Evolutionary conservation across 2,113 vertebrate genomes (phyloP).

Genomic region (Garra rufa): DNA sequence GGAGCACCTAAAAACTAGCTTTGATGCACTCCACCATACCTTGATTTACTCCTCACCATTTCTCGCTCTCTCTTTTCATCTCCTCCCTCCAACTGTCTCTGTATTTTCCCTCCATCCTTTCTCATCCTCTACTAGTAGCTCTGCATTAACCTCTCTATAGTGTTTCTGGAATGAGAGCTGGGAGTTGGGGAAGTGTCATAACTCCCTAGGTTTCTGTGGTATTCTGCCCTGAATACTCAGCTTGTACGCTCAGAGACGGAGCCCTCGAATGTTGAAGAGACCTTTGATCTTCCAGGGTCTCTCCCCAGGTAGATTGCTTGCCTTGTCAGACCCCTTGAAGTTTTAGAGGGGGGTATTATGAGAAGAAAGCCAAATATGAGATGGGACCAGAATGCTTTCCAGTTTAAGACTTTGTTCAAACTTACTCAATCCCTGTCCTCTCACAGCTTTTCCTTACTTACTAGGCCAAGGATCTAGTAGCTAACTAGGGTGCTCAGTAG

Average conservation of each 20-base stretch:
- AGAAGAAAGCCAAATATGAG: conserved; percentile 34
- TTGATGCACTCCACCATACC: not conserved
- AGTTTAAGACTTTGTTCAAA: conserved; percentile 7
- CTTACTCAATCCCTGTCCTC: conserved; percentile 1
- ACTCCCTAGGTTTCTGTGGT: conserved; percentile 52
- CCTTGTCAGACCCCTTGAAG: conserved; percentile 43
- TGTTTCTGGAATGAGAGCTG: conserved; percentile 70
- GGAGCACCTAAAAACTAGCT: not conserved
- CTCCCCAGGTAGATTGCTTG: conserved; percentile 37
- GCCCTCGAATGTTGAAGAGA: conserved; percentile 47
- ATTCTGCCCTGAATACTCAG: conserved; percentile 55
- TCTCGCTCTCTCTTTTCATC: not conserved
- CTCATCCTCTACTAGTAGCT: conserved; percentile 55
- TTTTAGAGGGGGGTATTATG: conserved; percentile 23
- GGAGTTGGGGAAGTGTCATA: conserved; percentile 58
- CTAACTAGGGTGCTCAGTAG: not conserved
- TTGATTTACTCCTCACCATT: not conserved
- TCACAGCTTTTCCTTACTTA: not conserved
- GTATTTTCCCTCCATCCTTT: conserved; percentile 34
- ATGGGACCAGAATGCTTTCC: not conserved
- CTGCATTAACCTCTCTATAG: conserved; percentile 69
- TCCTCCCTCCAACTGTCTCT: conserved; percentile 35
- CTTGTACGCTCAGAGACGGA: conserved; percentile 45
- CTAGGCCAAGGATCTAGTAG: not conserved
- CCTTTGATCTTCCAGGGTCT: conserved; percentile 62